Evolutionary conservation across 2,113 vertebrate genomes (phyloP).

Genomic region (Pogonocichla stellata): DNA sequence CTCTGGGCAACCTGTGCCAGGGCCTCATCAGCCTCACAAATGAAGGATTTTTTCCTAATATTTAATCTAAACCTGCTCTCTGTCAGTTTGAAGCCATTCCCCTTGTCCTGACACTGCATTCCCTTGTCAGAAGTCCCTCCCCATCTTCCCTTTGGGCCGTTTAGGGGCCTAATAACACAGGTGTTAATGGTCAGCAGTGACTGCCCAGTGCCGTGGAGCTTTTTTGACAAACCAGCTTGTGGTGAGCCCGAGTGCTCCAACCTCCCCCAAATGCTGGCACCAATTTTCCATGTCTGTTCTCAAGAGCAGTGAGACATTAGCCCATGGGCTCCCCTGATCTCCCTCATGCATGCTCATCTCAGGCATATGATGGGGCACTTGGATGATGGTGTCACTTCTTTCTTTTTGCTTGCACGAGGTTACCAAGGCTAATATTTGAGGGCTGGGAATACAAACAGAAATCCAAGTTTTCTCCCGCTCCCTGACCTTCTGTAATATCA

Average conservation of each 20-base stretch:
- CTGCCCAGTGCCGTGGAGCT: neutral
- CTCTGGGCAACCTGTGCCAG: neutral
- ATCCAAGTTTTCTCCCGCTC: neutral
- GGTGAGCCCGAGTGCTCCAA: neutral
- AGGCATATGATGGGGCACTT: neutral
- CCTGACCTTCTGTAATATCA: neutral
- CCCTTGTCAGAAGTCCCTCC: neutral
- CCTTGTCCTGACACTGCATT: neutral
- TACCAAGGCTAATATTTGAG: neutral
- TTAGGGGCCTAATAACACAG: neutral
- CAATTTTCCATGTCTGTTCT: rapidly evolving
- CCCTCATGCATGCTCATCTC: rapidly evolving
- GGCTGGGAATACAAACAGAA: neutral
- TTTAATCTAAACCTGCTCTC: neutral
- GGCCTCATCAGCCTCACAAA: neutral
- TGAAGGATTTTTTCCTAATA: neutral
- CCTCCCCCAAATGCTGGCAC: neutral
- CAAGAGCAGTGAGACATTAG: neutral
- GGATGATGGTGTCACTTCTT: neutral
- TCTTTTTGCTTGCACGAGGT: neutral
- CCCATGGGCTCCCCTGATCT: neutral
- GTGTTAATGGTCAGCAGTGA: neutral
- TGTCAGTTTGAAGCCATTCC: neutral
- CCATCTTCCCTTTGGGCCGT: neutral
- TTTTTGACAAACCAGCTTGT: neutral